Conservation (phyloP, 2,113 vertebrate species). For the Cynoglossus semilaevis region DNA sequence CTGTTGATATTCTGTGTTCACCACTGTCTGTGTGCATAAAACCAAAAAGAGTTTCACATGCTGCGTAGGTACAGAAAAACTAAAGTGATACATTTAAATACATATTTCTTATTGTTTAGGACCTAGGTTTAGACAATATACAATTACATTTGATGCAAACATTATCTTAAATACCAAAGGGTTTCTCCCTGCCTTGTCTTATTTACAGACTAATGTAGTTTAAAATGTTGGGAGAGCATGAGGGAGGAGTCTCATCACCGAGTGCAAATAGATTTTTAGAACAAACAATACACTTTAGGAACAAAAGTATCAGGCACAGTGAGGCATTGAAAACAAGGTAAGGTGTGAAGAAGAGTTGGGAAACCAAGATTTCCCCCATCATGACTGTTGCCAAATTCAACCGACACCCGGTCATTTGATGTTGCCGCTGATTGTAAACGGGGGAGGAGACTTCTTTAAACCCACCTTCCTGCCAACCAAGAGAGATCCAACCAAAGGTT, state of each 20-base stretch:
- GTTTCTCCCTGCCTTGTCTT: too few relatives aligned
- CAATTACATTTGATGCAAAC: neutral
- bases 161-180: neutral
- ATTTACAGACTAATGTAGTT: too few relatives aligned
- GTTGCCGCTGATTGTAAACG: conserved; percentile 65
- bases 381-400: neutral
- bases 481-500: neutral
- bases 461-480: conserved; percentile 54
- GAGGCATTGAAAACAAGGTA: neutral
- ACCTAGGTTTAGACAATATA: too few relatives aligned
- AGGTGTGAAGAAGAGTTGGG: neutral
- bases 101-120: neutral
- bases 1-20: conserved; percentile 13
- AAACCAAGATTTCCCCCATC: neutral
- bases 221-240: neutral
- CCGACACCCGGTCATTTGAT: conserved; percentile 43
- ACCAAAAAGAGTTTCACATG: neutral
- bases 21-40: neutral
- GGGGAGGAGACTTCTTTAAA: conserved; percentile 56
- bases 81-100: neutral
- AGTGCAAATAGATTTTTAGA: neutral
- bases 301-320: neutral
- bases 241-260: too few relatives aligned
- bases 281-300: conserved; percentile 10
- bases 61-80: too few relatives aligned